Percentiles rank a stretch among this genome's conserved stretches.
Conservation (phyloP, 2,113 vertebrate species). For the Amblyornis subalaris region DNA sequence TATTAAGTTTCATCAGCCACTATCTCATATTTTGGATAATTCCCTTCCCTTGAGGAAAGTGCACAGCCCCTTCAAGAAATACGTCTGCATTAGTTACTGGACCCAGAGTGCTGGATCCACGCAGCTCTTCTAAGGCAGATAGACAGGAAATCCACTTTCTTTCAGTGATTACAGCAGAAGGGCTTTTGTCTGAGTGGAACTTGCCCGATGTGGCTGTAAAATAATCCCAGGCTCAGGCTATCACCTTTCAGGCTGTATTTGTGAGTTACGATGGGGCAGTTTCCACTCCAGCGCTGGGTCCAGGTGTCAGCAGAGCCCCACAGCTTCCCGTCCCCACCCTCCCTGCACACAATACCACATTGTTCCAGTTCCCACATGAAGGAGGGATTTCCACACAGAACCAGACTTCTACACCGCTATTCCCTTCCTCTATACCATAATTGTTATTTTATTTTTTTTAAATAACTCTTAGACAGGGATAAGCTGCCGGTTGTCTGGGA, state of each 20-base stretch:
- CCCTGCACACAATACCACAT: conserved; percentile 44
- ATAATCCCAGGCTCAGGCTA: conserved; percentile 66
- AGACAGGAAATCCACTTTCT: conserved; percentile 77
- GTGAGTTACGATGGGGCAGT: conserved; percentile 68
- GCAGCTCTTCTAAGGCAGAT: neutral
- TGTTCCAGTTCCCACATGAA: conserved; percentile 69
- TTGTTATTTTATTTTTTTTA: neutral
- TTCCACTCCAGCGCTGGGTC: conserved; percentile 19
- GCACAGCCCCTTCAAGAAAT: neutral
- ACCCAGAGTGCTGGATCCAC: neutral
- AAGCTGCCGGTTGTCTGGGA: conserved; percentile 68
- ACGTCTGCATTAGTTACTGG: neutral
- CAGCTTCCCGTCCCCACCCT: neutral
- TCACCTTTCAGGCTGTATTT: conserved; percentile 67
- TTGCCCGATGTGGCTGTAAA: conserved; percentile 65
- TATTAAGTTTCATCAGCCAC: conserved; percentile 2
- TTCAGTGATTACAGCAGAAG: conserved; percentile 54
- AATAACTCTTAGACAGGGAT: conserved; percentile 37
- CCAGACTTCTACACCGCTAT: neutral
- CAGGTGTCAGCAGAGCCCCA: conserved; percentile 4
- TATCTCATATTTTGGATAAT: conserved; percentile 26
- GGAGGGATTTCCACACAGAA: conserved; percentile 38
- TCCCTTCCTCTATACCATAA: neutral
- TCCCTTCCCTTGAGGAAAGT: neutral
- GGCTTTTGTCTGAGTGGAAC: conserved; percentile 68